These are phyloP conservation scores for Oreochromis tanganicae DNA, from an alignment of 2,113 vertebrate genomes.

Conservation along the genomic window DNA sequence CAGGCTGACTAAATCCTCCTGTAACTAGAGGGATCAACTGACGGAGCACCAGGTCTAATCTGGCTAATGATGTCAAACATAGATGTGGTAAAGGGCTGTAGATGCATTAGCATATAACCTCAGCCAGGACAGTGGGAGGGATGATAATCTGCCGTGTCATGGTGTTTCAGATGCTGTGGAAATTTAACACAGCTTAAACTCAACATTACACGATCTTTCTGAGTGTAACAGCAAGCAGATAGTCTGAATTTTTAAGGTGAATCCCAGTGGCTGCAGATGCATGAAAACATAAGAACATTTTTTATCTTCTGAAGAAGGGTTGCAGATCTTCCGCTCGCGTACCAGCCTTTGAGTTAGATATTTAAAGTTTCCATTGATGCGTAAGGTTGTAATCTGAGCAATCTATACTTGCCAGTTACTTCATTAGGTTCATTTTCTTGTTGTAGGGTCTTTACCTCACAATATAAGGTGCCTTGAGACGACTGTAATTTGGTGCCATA, in stretches of 20 bases:
- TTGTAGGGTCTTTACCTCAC: neutral
- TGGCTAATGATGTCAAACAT: conserved; percentile 59
- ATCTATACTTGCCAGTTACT: neutral
- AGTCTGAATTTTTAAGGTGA: neutral
- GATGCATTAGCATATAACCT: conserved; percentile 18
- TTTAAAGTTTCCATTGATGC: neutral
- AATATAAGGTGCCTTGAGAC: neutral
- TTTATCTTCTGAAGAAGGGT: neutral
- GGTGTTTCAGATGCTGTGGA: neutral
- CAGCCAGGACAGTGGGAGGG: neutral
- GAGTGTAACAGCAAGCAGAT: neutral
- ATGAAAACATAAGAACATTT: neutral
- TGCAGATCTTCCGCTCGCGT: neutral
- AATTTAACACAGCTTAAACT: neutral
- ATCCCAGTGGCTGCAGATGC: neutral
- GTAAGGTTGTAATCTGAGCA: neutral
- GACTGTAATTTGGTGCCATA: neutral
- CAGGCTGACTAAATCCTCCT: conserved; percentile 42
- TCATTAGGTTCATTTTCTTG: neutral
- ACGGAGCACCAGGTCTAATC: conserved; percentile 35
- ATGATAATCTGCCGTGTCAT: neutral
- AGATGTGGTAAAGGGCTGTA: conserved; percentile 20
- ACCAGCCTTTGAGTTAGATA: neutral
- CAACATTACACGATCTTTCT: neutral
- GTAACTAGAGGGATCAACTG: conserved; percentile 30